Evolutionary conservation across 1,140 invertebrate species (phyloP).

Genomic region (Drosophila kurseongensis): DNA sequence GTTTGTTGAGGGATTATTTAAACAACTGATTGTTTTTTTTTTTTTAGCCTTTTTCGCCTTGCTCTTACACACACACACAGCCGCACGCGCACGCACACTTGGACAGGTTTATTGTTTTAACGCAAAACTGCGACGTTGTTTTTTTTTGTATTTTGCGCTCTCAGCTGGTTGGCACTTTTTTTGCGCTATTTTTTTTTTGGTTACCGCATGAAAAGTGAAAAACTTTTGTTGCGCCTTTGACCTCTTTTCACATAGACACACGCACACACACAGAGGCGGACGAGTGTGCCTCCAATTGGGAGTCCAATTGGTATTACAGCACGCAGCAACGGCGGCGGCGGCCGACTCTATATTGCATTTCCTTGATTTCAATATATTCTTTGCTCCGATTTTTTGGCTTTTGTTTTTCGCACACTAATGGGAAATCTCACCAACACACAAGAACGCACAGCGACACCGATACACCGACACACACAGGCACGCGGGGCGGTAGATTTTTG

Average conservation of each 20-base stretch:
- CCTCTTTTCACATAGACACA: constrained; percentile 69
- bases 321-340: constrained; percentile 38
- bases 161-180: constrained; percentile 70
- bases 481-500: constrained; percentile 26
- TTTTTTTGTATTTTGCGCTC: constrained; percentile 56
- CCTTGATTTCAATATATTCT: constrained; percentile 61
- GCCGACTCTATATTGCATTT: constrained; percentile 70
- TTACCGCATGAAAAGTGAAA: constrained; percentile 59
- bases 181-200: constrained; percentile 45
- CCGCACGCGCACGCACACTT: constrained; percentile 36
- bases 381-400: constrained; percentile 72
- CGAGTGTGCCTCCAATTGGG: constrained; percentile 31
- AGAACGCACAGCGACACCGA: constrained; percentile 6
- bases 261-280: constrained; percentile 15
- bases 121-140: constrained; percentile 78
- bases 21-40: constrained; percentile 45
- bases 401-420: constrained; percentile 58
- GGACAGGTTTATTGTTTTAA: constrained; percentile 69
- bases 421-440: constrained; percentile 14
- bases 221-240: constrained; percentile 78
- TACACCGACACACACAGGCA: constrained; percentile 23
- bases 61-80: constrained; percentile 48
- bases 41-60: constrained; percentile 56
- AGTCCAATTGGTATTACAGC: constrained; percentile 54
- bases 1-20: constrained; percentile 52